These are phyloP conservation scores for Thecocarcelia acutangulata DNA, from an alignment of 2,888 invertebrate genomes.

Conservation along the genomic window DNA sequence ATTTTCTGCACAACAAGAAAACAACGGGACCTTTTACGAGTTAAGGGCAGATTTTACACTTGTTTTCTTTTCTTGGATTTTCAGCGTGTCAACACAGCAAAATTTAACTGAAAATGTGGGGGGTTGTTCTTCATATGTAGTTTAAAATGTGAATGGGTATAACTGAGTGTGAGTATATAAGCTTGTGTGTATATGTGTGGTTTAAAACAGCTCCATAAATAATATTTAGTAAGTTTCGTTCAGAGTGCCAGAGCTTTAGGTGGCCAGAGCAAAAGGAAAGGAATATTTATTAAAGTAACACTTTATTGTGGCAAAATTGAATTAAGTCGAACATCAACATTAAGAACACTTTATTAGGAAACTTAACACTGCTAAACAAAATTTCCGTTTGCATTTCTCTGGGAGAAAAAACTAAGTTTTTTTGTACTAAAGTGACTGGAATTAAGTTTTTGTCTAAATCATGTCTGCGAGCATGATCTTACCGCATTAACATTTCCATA, in stretches of 20 bases:
- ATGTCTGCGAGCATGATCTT: too few relatives aligned
- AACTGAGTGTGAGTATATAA: not conserved
- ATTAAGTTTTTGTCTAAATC: too few relatives aligned
- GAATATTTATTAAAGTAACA: slow-evolving; percentile 14
- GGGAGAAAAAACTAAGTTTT: too few relatives aligned
- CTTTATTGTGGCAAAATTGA: not conserved
- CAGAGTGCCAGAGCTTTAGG: slow-evolving; percentile 4
- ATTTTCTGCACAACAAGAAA: slow-evolving; percentile 12
- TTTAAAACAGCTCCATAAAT: slow-evolving; percentile 26
- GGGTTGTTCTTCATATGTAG: not conserved
- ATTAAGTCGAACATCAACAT: too few relatives aligned
- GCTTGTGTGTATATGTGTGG: not conserved
- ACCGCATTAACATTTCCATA: too few relatives aligned
- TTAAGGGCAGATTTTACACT: not conserved
- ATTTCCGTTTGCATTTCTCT: too few relatives aligned
- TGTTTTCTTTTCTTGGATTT: too few relatives aligned
- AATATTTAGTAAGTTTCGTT: slow-evolving; percentile 37
- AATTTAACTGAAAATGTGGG: slow-evolving; percentile 16
- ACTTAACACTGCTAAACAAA: too few relatives aligned
- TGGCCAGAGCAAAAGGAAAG: not conserved
- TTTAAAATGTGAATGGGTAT: not conserved
- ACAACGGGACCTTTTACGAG: slow-evolving; percentile 1
- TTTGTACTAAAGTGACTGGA: too few relatives aligned
- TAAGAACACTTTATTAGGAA: too few relatives aligned
- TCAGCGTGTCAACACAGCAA: slow-evolving; percentile 18